Evolutionary conservation across 2,888 invertebrate species (phyloP).

Genomic region (Phyllotreta striolata): DNA sequence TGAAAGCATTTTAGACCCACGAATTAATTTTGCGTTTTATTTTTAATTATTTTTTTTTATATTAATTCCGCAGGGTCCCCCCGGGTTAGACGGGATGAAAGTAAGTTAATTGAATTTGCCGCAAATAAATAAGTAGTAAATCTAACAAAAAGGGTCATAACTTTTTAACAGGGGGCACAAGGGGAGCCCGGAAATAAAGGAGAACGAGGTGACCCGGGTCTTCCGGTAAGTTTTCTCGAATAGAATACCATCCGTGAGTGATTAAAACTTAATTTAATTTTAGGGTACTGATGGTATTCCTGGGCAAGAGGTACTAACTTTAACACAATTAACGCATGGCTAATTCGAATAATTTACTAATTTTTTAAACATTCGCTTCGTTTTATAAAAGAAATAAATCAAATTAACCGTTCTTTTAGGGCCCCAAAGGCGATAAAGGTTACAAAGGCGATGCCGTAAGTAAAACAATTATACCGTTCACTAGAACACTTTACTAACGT

Average conservation of each 20-base stretch:
- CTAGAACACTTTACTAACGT: too few species aligned
- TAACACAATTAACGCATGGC: too few species aligned
- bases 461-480: slow-evolving; percentile 46
- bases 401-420: slow-evolving; percentile 65
- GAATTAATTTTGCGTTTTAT: slow-evolving; percentile 2
- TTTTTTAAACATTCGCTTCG: background rate
- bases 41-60: slow-evolving; percentile 8
- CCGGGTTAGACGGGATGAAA: slow-evolving; percentile 96
- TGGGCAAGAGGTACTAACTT: slow-evolving; percentile 79
- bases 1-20: slow-evolving; percentile 12
- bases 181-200: slow-evolving; percentile 93
- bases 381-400: slow-evolving; percentile 9
- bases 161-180: slow-evolving; percentile 77
- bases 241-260: slow-evolving; percentile 11
- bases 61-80: slow-evolving; percentile 80
- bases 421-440: slow-evolving; percentile 90
- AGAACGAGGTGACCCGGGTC: slow-evolving; percentile 91
- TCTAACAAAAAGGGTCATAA: slow-evolving; percentile 6
- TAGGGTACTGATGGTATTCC: slow-evolving; percentile 95
- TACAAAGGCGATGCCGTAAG: slow-evolving; percentile 85
- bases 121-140: background rate
- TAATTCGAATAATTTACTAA: too few species aligned
- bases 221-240: slow-evolving; percentile 76
- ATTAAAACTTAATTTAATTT: slow-evolving; percentile 55
- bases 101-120: slow-evolving; percentile 66